Percentiles rank a stretch among this genome's conserved stretches.
Evolutionary conservation across 2,888 invertebrate genomes (phyloP).

Genomic region (Eupithecia subfuscata): DNA sequence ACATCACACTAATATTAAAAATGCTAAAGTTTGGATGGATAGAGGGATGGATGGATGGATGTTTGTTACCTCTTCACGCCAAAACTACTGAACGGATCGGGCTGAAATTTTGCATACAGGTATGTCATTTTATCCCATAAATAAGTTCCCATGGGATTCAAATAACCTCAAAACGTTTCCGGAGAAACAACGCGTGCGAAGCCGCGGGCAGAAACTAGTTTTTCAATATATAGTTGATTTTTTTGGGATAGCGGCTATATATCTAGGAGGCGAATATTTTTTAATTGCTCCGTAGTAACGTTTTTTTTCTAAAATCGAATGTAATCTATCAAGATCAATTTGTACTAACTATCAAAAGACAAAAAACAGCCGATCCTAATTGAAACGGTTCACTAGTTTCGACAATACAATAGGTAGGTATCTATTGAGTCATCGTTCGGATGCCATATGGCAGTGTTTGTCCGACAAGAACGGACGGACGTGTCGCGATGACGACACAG

Average conservation of each 20-base stretch:
- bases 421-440: constrained; percentile 64
- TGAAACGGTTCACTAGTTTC: constrained; percentile 53
- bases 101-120: too few species aligned
- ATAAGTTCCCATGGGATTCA: too few species aligned
- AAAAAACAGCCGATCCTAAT: constrained; percentile 41
- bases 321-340: not conserved
- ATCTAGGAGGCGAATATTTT: not conserved
- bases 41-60: too few species aligned
- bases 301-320: not conserved
- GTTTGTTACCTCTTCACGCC: too few species aligned
- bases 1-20: too few species aligned
- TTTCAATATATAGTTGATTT: not conserved
- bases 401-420: constrained; percentile 54
- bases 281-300: not conserved
- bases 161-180: too few species aligned
- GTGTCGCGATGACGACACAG: constrained; percentile 54
- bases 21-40: too few species aligned
- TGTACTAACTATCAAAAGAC: not conserved
- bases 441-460: constrained; percentile 73
- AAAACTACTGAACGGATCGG: too few species aligned
- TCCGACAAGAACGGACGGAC: constrained; percentile 64
- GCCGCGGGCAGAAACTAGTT: too few species aligned
- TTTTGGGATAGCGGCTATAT: not conserved
- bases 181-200: too few species aligned
- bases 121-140: too few species aligned